A percentile compares a stretch with the other conserved stretches of the same genome.
These are phyloP conservation scores for Chascanopsetta lugubris DNA, from an alignment of 2,113 vertebrate genomes.

Conservation along the genomic window DNA sequence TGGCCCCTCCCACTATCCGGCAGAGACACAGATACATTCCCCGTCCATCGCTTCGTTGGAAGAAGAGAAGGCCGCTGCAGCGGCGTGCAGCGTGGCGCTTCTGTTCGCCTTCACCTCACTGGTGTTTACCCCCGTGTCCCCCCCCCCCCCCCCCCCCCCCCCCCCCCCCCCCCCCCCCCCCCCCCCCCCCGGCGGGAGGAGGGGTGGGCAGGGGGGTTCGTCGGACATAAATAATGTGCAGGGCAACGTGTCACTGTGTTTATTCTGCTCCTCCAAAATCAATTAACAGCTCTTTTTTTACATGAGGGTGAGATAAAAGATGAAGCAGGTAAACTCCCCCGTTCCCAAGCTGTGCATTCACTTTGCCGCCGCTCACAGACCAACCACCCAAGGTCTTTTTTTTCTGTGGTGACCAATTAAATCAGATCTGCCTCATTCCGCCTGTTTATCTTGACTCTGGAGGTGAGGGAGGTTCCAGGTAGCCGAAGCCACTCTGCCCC, in stretches of 20 bases:
- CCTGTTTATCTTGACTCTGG: constrained; percentile 50
- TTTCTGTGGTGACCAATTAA: constrained; percentile 60
- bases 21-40: constrained; percentile 10
- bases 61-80: constrained; percentile 26
- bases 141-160: too few species aligned
- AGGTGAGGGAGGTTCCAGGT: constrained; percentile 41
- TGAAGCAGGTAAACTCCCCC: constrained; percentile 40
- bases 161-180: too few species aligned
- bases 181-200: too few species aligned
- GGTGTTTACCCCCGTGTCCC: constrained; percentile 34
- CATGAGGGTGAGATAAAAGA: constrained; percentile 55
- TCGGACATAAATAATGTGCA: constrained; percentile 39
- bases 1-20: constrained; percentile 16
- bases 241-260: constrained; percentile 29
- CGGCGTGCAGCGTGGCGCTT: background rate
- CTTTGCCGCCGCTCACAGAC: constrained; percentile 52
- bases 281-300: constrained; percentile 66
- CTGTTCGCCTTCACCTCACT: constrained; percentile 48
- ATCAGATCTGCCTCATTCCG: constrained; percentile 55
- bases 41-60: constrained; percentile 22
- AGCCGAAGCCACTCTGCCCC: constrained; percentile 31
- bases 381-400: constrained; percentile 72
- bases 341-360: constrained; percentile 55
- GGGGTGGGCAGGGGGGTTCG: too few species aligned
- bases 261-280: constrained; percentile 56